Evolutionary conservation across 2,888 invertebrate genomes (phyloP), one percentile per base, ranked within the genome.

Genomic region (Noctua janthe): DNA sequence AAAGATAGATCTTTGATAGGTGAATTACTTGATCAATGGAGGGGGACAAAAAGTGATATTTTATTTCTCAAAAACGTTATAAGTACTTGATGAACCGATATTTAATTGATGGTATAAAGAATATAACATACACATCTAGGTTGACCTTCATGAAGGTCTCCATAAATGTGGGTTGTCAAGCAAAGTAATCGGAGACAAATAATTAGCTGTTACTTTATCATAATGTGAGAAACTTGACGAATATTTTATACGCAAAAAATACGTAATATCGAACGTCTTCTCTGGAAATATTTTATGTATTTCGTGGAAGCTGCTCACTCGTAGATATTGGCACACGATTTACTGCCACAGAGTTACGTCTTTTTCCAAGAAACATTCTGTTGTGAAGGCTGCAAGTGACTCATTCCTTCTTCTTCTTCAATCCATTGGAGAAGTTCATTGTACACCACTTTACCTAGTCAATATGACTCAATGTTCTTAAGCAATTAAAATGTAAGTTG

Each of bases 11-110:
- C 51, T 67, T 78, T 78, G 64, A 59, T 35, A 43, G 8, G 35
- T 71, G 64, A 79, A 72, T 71, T 43, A 74, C 35, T 81, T 71
- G 71, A 77, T 49, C 54, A 72, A 72, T 72, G 54, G 23, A 47
- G 20, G n/a, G 47, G 23, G 51, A 23, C 13, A 35, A 47, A 56
- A 29, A 11, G 4, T 4, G 29, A 59, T 56, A 72, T 54, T 71
- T 29, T 43, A 43, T 15, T 49, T 47, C 47, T 47, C 11, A 49
- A 35, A 54, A 29, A n/a, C 35, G 29, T 62, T 17, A 51, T 15
- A 67, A 7, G 62, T 59, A 23, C 54, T 23, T 56, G 23, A n/a
- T n/a, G 11, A 11, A 11, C n/a, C n/a, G 11, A 56, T n/a, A n/a
- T 11, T 56, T 23, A 23, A 56, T n/a, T 59, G 1, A 56, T 56